These are phyloP conservation scores for Trematomus loennbergii DNA, from an alignment of 2,113 vertebrate species.

Conservation along the genomic window DNA sequence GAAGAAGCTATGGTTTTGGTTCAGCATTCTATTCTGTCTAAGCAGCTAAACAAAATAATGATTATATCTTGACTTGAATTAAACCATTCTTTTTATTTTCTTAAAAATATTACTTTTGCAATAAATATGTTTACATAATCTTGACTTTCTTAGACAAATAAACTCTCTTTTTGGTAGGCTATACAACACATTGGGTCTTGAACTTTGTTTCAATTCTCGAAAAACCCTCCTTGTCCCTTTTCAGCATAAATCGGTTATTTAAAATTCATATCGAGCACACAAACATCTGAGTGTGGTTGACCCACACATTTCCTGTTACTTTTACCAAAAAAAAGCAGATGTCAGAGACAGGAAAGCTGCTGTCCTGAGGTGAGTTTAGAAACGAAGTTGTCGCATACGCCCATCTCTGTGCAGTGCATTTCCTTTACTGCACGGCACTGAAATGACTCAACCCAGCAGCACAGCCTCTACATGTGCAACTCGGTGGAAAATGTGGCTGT, in stretches of 20 bases:
- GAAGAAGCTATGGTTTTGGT: background rate
- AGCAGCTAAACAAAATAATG: too few relatives aligned
- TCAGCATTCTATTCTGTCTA: background rate
- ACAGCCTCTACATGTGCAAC: slow-evolving; percentile 19
- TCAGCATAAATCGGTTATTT: slow-evolving; percentile 29
- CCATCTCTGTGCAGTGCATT: slow-evolving; percentile 19
- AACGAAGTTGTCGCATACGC: slow-evolving; percentile 36
- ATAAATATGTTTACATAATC: background rate
- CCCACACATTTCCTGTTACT: slow-evolving; percentile 65
- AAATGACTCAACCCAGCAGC: slow-evolving; percentile 33
- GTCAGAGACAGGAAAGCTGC: slow-evolving; percentile 52
- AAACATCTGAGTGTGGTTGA: slow-evolving; percentile 49
- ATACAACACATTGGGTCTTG: background rate
- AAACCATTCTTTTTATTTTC: too few relatives aligned
- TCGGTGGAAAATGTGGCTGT: slow-evolving; percentile 69
- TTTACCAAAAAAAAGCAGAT: slow-evolving; percentile 23
- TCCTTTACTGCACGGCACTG: slow-evolving; percentile 40
- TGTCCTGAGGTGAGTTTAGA: slow-evolving; percentile 41
- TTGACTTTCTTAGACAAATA: background rate
- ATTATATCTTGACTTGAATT: too few relatives aligned
- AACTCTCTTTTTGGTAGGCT: background rate
- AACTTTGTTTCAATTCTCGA: slow-evolving; percentile 37
- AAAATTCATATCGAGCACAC: background rate
- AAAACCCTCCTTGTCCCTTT: background rate
- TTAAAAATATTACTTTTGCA: too few relatives aligned